These are phyloP conservation scores for Eupithecia dodoneata DNA, from an alignment of 2,888 invertebrate species.

Conservation along the genomic window DNA sequence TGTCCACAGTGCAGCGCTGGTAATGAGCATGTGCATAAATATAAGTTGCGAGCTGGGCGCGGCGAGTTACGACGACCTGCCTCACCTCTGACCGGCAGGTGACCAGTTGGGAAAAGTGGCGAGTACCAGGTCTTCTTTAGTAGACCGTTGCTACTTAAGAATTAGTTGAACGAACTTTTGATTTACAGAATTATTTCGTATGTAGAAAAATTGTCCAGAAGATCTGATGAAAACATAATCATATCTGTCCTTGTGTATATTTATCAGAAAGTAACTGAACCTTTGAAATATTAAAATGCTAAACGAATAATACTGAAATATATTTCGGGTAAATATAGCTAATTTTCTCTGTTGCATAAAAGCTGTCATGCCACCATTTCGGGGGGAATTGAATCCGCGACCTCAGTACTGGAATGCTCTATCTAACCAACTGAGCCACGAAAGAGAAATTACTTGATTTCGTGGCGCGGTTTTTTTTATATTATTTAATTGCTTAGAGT, in stretches of 20 bases:
- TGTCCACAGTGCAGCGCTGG: slow-evolving; percentile 24
- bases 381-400: no score
- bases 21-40: slow-evolving; percentile 48
- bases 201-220: not conserved
- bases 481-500: no score
- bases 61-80: slow-evolving; percentile 26
- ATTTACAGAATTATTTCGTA: not conserved
- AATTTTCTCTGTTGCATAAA: not conserved
- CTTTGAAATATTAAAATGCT: not conserved
- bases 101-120: slow-evolving; percentile 14
- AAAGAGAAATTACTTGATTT: no score
- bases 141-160: not conserved
- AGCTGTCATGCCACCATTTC: no score
- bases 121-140: not conserved
- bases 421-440: no score
- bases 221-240: not conserved
- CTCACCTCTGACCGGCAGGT: slow-evolving; percentile 36
- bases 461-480: no score
- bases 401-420: no score
- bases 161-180: not conserved
- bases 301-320: not conserved
- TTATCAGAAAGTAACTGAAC: not conserved
- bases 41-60: slow-evolving; percentile 42
- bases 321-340: not conserved
- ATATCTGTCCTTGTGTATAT: not conserved